Evolutionary conservation across 2,113 vertebrate genomes (phyloP).

Genomic region (Sapajus apella): DNA sequence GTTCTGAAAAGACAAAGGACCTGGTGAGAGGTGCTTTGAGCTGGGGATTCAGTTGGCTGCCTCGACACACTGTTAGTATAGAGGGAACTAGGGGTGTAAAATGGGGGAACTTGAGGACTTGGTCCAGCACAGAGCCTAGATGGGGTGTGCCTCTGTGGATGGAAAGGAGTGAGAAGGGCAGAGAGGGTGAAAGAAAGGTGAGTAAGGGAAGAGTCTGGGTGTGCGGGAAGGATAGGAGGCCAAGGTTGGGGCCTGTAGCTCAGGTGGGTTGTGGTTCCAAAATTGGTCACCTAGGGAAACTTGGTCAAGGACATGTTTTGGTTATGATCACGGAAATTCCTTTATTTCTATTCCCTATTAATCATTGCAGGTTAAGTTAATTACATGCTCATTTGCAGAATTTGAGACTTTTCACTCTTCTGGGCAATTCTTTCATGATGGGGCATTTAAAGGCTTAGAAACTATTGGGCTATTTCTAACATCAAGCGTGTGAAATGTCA

Average conservation of each 20-base stretch:
- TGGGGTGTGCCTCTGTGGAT: neutral
- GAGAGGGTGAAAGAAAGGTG: neutral
- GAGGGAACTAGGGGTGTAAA: neutral
- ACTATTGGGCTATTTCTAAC: neutral
- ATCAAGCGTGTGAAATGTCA: neutral
- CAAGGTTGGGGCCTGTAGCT: neutral
- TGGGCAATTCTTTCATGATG: neutral
- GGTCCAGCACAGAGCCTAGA: neutral
- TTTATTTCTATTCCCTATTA: neutral
- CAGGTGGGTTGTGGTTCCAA: neutral
- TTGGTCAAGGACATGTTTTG: neutral
- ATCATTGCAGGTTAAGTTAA: neutral
- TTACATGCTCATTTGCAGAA: neutral
- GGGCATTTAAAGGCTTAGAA: neutral
- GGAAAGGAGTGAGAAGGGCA: neutral
- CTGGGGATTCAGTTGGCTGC: neutral
- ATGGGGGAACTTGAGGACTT: neutral
- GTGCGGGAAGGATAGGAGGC: neutral
- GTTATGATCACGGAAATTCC: neutral
- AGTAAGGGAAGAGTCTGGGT: neutral
- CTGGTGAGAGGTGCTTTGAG: neutral
- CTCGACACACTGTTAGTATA: neutral
- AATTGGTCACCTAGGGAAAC: neutral
- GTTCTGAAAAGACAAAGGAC: neutral
- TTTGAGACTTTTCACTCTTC: slow-evolving; percentile 9